phyloP scores from a whole-genome alignment of 2,888 invertebrate species.

The Chrysotoxum bicinctum region DNA sequence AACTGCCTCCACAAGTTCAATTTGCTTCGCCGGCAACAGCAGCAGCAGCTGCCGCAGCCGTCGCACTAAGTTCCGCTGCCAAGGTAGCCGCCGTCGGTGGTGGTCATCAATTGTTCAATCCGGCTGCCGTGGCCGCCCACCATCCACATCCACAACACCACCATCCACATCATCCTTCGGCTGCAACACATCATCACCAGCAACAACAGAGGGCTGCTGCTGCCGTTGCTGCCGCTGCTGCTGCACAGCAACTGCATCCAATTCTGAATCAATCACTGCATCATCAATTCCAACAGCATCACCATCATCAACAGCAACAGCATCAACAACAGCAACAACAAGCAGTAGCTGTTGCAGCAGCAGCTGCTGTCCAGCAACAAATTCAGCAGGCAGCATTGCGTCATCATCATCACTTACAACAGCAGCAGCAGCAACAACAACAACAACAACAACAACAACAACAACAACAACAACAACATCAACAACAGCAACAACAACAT shows the following conservation, averaged over 20 bases:
- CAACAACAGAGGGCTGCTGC: conserved; percentile 73
- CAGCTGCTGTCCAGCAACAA: conserved; percentile 73
- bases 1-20: conserved; percentile 75
- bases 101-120: conserved; percentile 78
- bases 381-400: conserved; percentile 76
- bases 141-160: conserved; percentile 74
- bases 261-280: conserved; percentile 79
- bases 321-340: conserved; percentile 77
- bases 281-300: conserved; percentile 76
- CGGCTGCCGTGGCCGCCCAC: conserved; percentile 73
- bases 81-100: conserved; percentile 75
- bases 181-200: conserved; percentile 74
- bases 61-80: conserved; percentile 76
- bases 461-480: conserved; percentile 70
- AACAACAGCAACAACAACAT: conserved; percentile 69
- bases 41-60: conserved; percentile 76
- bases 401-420: conserved; percentile 75
- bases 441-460: conserved; percentile 74
- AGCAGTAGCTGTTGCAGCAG: conserved; percentile 72
- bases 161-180: conserved; percentile 76
- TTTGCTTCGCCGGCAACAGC: conserved; percentile 81
- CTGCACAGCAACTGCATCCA: conserved; percentile 80
- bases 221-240: conserved; percentile 76
- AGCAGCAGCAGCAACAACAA: conserved; percentile 73
- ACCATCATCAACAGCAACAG: conserved; percentile 74